These are phyloP conservation scores for Dinocampus coccinellae DNA, from an alignment of 2,888 invertebrate genomes.

Conservation along the genomic window DNA sequence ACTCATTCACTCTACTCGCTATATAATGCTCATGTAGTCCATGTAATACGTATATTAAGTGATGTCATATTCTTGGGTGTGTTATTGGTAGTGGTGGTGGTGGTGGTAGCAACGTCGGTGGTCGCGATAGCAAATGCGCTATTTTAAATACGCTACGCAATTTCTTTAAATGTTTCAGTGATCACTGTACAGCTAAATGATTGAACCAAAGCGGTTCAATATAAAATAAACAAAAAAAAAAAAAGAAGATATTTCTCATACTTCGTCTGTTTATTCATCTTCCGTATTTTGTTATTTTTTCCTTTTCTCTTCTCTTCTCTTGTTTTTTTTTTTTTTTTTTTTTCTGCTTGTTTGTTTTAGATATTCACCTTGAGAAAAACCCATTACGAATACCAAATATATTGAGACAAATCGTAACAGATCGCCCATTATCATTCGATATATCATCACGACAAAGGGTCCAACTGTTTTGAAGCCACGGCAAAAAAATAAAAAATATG, in stretches of 20 bases:
- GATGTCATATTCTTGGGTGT: constrained; percentile 1
- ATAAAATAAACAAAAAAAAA: too few relatives aligned
- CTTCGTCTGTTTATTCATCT: too few relatives aligned
- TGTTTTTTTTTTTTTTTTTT: too few relatives aligned
- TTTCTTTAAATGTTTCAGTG: not conserved
- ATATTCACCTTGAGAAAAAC: constrained; percentile 90
- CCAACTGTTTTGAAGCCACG: constrained; percentile 98
- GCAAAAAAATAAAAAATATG: constrained; percentile 98
- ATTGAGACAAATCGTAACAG: constrained; percentile 95
- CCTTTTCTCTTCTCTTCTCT: too few relatives aligned
- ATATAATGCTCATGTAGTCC: not conserved
- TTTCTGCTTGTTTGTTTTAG: too few relatives aligned
- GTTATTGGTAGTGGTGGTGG: not conserved
- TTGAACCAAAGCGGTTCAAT: not conserved
- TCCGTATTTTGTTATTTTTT: too few relatives aligned
- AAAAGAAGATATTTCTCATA: too few relatives aligned
- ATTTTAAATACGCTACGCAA: constrained; percentile 7
- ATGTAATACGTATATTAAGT: not conserved
- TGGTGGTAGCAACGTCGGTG: constrained; percentile 9
- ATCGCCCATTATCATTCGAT: constrained; percentile 98
- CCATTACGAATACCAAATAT: constrained; percentile 96
- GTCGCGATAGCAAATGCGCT: not conserved
- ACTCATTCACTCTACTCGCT: not conserved
- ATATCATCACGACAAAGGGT: constrained; percentile 99
- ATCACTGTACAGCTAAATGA: not conserved